Evolutionary conservation across 2,797 vertebrate genomes (phyloP).

Genomic region (Peromyscus melanophrys): DNA sequence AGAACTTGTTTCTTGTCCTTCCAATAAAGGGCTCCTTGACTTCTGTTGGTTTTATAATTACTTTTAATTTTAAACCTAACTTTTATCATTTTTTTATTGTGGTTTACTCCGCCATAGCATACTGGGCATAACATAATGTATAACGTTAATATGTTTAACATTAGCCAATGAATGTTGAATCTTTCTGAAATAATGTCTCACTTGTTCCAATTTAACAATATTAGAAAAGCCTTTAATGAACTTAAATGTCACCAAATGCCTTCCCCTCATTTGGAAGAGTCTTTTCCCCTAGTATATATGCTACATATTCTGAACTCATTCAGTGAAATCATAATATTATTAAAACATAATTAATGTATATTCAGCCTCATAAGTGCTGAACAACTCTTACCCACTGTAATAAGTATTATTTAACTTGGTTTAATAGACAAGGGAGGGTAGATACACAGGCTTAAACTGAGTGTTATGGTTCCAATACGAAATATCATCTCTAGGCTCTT

Average conservation of each 20-base stretch:
- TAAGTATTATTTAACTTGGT: not conserved
- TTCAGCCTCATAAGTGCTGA: not conserved
- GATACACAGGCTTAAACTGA: not conserved
- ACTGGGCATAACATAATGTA: not conserved
- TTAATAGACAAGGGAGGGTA: not conserved
- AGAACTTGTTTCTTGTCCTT: not conserved
- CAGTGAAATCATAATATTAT: not conserved
- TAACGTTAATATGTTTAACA: not conserved
- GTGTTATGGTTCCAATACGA: not conserved
- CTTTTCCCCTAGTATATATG: not conserved
- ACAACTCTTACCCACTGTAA: not conserved
- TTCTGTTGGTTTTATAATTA: not conserved
- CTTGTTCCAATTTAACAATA: not conserved
- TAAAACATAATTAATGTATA: conserved; percentile 16
- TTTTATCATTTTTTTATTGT: not conserved
- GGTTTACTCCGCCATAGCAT: not conserved
- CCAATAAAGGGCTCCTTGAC: accelerated
- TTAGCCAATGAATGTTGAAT: not conserved
- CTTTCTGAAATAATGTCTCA: not conserved
- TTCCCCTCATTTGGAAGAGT: not conserved
- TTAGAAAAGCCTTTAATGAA: not conserved
- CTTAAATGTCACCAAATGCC: not conserved
- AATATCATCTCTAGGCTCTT: not conserved
- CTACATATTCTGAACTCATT: not conserved
- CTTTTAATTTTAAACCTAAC: not conserved